These are phyloP conservation scores for Perognathus longimembris DNA, from an alignment of 2,113 vertebrate genomes.

Conservation along the genomic window DNA sequence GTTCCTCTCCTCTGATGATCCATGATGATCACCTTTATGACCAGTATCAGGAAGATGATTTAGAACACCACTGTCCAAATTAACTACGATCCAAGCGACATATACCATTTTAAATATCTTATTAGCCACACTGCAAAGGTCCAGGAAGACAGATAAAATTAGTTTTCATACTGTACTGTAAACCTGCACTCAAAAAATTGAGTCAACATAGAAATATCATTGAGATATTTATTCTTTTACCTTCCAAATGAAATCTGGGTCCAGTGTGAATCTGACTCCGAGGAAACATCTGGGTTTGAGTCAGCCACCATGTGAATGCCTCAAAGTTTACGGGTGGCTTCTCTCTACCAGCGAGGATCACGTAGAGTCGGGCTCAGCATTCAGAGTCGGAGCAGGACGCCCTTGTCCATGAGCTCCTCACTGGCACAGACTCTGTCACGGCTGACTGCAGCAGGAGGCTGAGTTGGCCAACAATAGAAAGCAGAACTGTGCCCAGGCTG, in stretches of 20 bases:
- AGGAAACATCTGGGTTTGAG: not conserved
- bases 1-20: not conserved
- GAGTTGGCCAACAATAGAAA: not conserved
- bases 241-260: not conserved
- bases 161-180: not conserved
- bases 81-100: not conserved
- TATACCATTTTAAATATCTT: not conserved
- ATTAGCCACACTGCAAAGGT: not conserved
- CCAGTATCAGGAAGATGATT: not conserved
- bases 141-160: slow-evolving; percentile 19
- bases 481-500: not conserved
- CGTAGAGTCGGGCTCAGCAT: not conserved
- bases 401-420: not conserved
- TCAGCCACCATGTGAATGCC: not conserved
- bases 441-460: not conserved
- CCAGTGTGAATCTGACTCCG: not conserved
- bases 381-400: not conserved
- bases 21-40: not conserved
- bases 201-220: not conserved
- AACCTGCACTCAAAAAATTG: not conserved
- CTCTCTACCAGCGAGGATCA: not conserved
- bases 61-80: not conserved
- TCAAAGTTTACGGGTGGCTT: not conserved
- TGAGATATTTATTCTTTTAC: not conserved
- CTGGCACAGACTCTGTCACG: not conserved